phyloP scores from a whole-genome alignment of 2,113 vertebrate genomes.

The Onychostruthus taczanowskii region DNA sequence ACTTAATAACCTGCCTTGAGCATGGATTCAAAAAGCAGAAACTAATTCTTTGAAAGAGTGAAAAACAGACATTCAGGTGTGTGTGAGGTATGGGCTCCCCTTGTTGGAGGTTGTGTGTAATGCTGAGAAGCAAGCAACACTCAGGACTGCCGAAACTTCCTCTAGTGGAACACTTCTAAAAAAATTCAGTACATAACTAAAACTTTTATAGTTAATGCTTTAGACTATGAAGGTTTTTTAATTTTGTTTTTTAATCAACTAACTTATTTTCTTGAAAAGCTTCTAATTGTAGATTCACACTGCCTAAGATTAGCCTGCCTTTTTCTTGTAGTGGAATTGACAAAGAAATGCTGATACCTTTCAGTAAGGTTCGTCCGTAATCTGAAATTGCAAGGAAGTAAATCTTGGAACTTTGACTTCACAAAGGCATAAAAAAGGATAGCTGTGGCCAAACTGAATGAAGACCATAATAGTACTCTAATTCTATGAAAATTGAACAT shows the following conservation, averaged over 20 bases:
- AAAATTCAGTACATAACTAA: not conserved
- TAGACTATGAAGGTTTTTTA: rapidly evolving
- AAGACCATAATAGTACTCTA: not conserved
- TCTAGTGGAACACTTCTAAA: not conserved
- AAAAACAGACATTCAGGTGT: not conserved
- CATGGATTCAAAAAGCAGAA: not conserved
- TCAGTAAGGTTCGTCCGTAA: not conserved
- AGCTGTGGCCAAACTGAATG: not conserved
- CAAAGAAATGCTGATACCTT: not conserved
- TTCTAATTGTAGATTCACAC: not conserved
- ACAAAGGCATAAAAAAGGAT: not conserved
- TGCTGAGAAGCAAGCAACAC: not conserved
- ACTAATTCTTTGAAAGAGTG: rapidly evolving
- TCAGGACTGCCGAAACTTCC: not conserved
- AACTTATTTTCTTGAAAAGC: not conserved
- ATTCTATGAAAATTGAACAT: not conserved
- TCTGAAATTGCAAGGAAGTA: not conserved
- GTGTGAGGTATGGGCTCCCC: not conserved
- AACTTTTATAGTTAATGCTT: not conserved
- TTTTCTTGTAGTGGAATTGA: not conserved
- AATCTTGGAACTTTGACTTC: not conserved
- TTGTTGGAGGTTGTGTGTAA: not conserved
- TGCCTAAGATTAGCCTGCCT: not conserved
- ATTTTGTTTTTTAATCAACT: not conserved
- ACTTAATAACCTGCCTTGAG: not conserved